Evolutionary conservation across 2,113 vertebrate species (phyloP).

Genomic region (Albula glossodonta): DNA sequence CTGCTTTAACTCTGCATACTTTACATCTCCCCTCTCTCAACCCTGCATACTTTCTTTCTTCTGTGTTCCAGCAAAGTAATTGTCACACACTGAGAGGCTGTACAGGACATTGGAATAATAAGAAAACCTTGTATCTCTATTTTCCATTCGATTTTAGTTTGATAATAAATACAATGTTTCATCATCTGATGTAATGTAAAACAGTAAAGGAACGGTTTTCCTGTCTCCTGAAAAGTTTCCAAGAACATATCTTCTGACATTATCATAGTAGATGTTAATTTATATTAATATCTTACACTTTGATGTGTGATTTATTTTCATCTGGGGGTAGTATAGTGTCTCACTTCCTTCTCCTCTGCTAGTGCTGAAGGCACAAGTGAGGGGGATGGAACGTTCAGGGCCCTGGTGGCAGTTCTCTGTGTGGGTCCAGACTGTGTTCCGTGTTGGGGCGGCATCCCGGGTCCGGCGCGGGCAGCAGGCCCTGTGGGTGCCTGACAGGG

Average conservation of each 20-base stretch:
- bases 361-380: conserved; percentile 80
- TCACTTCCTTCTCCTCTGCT: conserved; percentile 26
- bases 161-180: too few species aligned
- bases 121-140: too few species aligned
- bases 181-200: too few species aligned
- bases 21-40: not conserved
- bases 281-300: not conserved
- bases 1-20: too few species aligned
- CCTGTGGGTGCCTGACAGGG: conserved; percentile 80
- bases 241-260: not conserved
- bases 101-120: not conserved
- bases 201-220: too few species aligned
- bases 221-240: too few species aligned
- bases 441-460: conserved; percentile 55
- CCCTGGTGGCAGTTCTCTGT: conserved; percentile 82
- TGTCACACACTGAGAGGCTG: not conserved
- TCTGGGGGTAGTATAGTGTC: not conserved
- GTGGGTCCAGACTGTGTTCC: conserved; percentile 76
- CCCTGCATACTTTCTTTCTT: not conserved
- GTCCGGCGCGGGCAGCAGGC: conserved; percentile 72
- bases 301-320: not conserved
- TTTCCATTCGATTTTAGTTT: too few species aligned
- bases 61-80: not conserved
- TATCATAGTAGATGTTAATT: not conserved
- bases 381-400: conserved; percentile 70